Conservation (phyloP, 2,888 invertebrate genomes). For the Eristalinus sepulchralis region DNA sequence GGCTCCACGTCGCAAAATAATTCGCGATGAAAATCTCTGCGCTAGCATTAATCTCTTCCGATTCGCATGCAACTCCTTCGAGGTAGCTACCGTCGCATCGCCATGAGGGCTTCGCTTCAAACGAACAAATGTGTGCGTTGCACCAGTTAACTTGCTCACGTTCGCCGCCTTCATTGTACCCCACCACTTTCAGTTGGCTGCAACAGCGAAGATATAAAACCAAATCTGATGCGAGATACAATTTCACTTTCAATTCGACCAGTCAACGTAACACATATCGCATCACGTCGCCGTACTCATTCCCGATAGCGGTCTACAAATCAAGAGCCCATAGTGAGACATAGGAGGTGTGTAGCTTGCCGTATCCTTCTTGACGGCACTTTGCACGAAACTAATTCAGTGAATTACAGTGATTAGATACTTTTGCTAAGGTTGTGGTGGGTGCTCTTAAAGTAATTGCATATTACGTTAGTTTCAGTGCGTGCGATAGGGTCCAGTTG, state of each 20-base stretch:
- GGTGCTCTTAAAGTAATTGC: neutral
- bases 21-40: neutral
- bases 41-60: slow-evolving; percentile 21
- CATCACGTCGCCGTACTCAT: neutral
- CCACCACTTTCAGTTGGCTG: slow-evolving; percentile 6
- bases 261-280: slow-evolving; percentile 25
- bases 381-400: slow-evolving; percentile 27
- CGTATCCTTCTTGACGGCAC: neutral
- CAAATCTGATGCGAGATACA: slow-evolving; percentile 42
- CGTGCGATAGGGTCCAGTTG: slow-evolving; percentile 20
- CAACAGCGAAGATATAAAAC: slow-evolving; percentile 49
- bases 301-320: slow-evolving; percentile 11
- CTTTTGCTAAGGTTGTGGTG: neutral
- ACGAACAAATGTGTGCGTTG: neutral
- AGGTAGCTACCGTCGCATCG: neutral
- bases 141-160: slow-evolving; percentile 42
- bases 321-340: neutral
- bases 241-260: slow-evolving; percentile 60
- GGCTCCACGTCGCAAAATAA: slow-evolving; percentile 1
- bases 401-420: slow-evolving; percentile 28
- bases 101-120: neutral
- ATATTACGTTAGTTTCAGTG: slow-evolving; percentile 34
- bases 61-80: neutral
- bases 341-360: slow-evolving; percentile 15
- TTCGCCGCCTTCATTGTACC: neutral